Evolutionary conservation across 2,797 vertebrate genomes (phyloP).

Genomic region (Clamator glandarius): DNA sequence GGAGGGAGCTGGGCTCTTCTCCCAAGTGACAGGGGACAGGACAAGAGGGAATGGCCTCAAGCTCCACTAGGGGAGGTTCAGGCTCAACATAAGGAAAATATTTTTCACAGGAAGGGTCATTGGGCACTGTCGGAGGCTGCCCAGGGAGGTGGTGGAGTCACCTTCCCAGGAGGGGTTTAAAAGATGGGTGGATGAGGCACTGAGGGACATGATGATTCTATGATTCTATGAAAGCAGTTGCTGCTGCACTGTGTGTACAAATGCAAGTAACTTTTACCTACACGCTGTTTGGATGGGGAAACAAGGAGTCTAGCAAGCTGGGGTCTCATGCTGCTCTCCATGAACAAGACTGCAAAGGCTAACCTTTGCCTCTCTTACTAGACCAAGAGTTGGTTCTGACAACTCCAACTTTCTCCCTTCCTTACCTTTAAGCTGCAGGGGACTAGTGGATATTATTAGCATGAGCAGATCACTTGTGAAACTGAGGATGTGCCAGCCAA

Average conservation of each 20-base stretch:
- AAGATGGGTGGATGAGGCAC: no score
- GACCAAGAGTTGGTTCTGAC: neutral
- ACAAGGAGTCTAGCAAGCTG: neutral
- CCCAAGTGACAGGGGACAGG: no score
- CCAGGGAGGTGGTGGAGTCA: no score
- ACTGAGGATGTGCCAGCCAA: accelerated
- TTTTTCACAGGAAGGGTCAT: no score
- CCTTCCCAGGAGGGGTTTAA: no score
- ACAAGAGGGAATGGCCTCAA: no score
- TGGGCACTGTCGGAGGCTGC: no score
- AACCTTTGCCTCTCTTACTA: neutral
- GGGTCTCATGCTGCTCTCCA: neutral
- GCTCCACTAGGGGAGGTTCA: no score
- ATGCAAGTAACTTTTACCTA: accelerated
- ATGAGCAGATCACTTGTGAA: neutral
- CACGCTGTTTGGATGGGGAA: neutral
- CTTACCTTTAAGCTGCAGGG: neutral
- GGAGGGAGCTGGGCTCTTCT: no score
- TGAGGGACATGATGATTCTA: no score
- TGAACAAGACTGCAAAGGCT: neutral
- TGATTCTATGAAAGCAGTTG: neutral
- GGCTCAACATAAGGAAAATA: no score
- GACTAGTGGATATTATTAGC: neutral
- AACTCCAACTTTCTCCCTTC: neutral
- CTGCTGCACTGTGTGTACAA: neutral